Evolutionary conservation across 1,140 invertebrate species (phyloP), one percentile per base, ranked within the genome.

Genomic region (Ceratina calcarata): DNA sequence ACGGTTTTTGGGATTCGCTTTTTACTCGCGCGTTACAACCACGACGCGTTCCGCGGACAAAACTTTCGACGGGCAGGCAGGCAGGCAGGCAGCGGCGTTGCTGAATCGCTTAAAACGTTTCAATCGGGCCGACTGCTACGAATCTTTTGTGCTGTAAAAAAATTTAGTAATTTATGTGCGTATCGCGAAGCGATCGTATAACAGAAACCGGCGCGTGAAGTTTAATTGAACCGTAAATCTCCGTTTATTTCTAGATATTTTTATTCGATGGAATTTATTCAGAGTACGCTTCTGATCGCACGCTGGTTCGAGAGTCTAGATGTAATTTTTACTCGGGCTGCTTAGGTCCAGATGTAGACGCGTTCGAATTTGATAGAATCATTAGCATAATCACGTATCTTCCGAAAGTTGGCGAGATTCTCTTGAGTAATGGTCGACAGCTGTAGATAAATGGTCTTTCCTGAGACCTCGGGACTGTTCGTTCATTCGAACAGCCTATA

Each of bases 401-500:
- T 75, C 69, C 61, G 32, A 53, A 85, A 85, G 74, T 86, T 83
- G 18, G 77, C 45, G 62, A 78, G 60, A 82, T 78, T 86, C 83
- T 76, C 45, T 49, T 64, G 70, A 83, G 81, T 81, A 86, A 87
- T 73, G 81, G 80, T 86, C 84, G 87, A 87, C 86, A 87, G 82
- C 75, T 80, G 76, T 85, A 86, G 82, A 88, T 86, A 83, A 88
- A 89, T 89, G 88, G 80, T 66, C 78, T 68, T 88, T 74, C 58
- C 64, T 60, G 80, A 84, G 86, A 85, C 86, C 88, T 87, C 66
- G 71, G 79, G 69, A 61, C 77, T 77, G 85, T 87, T 83, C 86
- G 81, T 88, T 88, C 81, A 58, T 85, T 82, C 85, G 74, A 84
- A 87, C 81, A 66, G 87, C 82, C 86, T 87, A 89, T 86, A 84